Conservation (phyloP, 2,888 invertebrate species). For the Gasteruption jaculator region DNA sequence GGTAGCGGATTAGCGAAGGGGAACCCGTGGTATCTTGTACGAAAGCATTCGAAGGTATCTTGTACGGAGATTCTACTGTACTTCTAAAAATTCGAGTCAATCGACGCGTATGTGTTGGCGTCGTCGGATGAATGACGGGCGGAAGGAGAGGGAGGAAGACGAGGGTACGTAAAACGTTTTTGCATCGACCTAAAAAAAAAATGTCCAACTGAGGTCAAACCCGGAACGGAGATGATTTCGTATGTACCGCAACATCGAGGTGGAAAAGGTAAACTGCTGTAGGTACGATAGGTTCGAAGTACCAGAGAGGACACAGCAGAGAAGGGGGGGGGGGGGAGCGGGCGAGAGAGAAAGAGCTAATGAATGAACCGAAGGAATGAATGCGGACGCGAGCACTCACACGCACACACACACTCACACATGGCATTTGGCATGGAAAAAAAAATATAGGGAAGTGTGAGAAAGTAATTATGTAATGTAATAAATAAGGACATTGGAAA, state of each 20-base stretch:
- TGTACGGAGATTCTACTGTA: too few species aligned
- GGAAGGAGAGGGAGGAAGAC: neutral
- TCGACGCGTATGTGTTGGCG: too few species aligned
- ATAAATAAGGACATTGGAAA: too few species aligned
- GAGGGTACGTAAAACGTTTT: neutral
- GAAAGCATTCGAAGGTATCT: too few species aligned
- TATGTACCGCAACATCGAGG: neutral
- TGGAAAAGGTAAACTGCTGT: neutral
- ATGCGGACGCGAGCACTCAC: conserved; percentile 17
- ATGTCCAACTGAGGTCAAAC: conserved; percentile 5
- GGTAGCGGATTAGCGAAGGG: too few species aligned
- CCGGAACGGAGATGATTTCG: neutral
- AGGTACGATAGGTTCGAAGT: neutral
- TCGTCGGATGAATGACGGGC: neutral
- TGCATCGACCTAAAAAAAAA: conserved; percentile 20
- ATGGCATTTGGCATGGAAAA: too few species aligned
- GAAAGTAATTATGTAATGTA: too few species aligned
- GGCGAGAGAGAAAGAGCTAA: conserved; percentile 21
- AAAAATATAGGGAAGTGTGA: too few species aligned
- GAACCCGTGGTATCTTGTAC: too few species aligned
- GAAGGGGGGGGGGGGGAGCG: conserved; percentile 7
- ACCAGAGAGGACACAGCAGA: neutral
- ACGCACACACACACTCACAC: too few species aligned
- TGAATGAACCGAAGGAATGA: conserved; percentile 31
- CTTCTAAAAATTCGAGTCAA: too few species aligned